Conservation (phyloP, 2,797 vertebrate genomes). For the Hypotaenidia philippensis region DNA sequence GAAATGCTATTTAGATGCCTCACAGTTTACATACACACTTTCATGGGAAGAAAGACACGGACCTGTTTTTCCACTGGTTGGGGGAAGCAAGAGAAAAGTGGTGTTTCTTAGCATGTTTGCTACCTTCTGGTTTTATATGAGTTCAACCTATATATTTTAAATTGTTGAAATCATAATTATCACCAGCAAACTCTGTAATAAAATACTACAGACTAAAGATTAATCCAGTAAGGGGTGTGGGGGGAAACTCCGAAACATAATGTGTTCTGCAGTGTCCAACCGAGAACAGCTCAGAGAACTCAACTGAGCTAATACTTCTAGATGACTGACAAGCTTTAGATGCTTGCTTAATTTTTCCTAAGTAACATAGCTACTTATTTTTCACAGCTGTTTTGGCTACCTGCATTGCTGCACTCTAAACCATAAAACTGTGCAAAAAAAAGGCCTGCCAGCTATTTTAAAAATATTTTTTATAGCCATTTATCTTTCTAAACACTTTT, state of each 20-base stretch:
- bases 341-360: not conserved
- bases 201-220: not conserved
- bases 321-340: not conserved
- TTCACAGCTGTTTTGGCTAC: not conserved
- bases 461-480: not conserved
- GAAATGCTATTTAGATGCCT: not conserved
- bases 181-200: not conserved
- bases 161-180: not conserved
- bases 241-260: rapidly evolving
- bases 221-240: not conserved
- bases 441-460: not conserved
- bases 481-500: not conserved
- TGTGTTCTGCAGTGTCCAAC: not conserved
- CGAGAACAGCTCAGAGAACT: not conserved
- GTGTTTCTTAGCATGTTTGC: not conserved
- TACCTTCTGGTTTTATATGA: not conserved
- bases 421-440: not conserved
- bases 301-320: not conserved
- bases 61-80: not conserved
- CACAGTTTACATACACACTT: not conserved
- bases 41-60: too few species aligned
- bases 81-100: rapidly evolving
- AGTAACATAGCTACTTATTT: not conserved
- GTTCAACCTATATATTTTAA: not conserved
- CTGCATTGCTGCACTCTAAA: not conserved